Evolutionary conservation across 2,113 vertebrate species (phyloP), one percentile per base, ranked within the genome.

Genomic region (Thamnaconus septentrionalis): DNA sequence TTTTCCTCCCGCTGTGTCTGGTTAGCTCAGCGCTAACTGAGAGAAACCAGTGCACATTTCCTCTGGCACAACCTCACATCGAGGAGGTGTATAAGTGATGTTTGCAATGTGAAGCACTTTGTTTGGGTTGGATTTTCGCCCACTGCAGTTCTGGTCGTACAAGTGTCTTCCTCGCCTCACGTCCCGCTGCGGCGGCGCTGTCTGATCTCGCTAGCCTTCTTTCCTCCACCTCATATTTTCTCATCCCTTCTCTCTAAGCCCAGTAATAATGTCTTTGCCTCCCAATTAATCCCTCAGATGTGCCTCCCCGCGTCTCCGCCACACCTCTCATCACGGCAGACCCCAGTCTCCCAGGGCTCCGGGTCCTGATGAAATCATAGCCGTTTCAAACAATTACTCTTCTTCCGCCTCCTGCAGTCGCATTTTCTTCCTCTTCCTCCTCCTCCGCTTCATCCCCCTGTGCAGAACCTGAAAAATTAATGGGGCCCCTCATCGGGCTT

Each of bases 361-460:
- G 9, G 51, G 48, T 53, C 18, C 61, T 59, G 77, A 86, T 77
- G 54, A 81, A 86, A 89, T 84, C 56, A 80, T 85, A 81, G 79
- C 65, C 65, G 73, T 79, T 72, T 67, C 76, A 56, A 76, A 77
- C 76, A 81, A 81, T 84, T 65, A 75, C 67, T 72, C 52, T 67
- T 75, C 50, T 53, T 31, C 56, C 66, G 61, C 64, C 80, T 31
- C 18, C 18, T 75, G 61, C 5, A 44, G 74, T 82, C 82, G 76
- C 67, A 53, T 62, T 75, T 53, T 68, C 8, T 45, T 31, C 59
- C 18, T 31, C n/a, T n/a, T n/a, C 18, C 18, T 76, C 56, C 66
- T 61, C 50, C 53, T 49, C 10, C 18, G 18, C 45, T 53, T 49
- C 49, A 41, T 54, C 66, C 47, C 56, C 61, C 49, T 53, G 55